Percentiles rank a stretch among this genome's conserved stretches.
phyloP scores from a whole-genome alignment of 30 jellyfish, hydroid and myxozoan genomes.

The Aurelia aurita complex sp. Pacific region DNA sequence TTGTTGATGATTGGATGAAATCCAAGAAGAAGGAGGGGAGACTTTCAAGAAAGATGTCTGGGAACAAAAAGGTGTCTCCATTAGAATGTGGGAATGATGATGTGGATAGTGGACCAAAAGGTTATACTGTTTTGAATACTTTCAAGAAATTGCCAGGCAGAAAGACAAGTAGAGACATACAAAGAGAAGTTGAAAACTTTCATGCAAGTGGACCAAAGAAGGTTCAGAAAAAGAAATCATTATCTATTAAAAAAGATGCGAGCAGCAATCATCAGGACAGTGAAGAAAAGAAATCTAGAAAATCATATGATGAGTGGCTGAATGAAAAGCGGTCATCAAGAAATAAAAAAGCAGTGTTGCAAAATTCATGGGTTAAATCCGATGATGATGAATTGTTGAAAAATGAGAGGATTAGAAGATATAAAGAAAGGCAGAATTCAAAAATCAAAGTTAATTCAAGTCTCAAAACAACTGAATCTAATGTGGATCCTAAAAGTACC shows the following conservation, averaged over 20 bases:
- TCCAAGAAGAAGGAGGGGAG: conserved; percentile 7
- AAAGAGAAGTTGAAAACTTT: not conserved
- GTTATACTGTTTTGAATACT: conserved; percentile 32
- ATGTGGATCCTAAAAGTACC: too few relatives aligned
- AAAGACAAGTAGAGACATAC: not conserved
- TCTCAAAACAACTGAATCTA: not conserved
- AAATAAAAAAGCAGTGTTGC: not conserved
- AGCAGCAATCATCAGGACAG: too few relatives aligned
- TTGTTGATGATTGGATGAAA: conserved; percentile 53
- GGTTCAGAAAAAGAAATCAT: too few relatives aligned
- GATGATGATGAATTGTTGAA: not conserved
- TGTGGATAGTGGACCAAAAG: conserved; percentile 20
- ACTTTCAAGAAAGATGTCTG: not conserved
- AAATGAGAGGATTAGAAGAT: conserved; percentile 24
- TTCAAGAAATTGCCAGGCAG: not conserved
- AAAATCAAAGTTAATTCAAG: conserved; percentile 12
- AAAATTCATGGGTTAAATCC: not conserved
- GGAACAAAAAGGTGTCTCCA: not conserved
- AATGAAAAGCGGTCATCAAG: not conserved
- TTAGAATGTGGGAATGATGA: not conserved
- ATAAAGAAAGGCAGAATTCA: not conserved
- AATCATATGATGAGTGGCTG: conserved; percentile 42
- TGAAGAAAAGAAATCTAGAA: not conserved
- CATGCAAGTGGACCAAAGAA: too few relatives aligned
- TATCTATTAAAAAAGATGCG: too few relatives aligned